Conservation (phyloP, 1,140 invertebrate genomes). For the Batillaria attramentaria region DNA sequence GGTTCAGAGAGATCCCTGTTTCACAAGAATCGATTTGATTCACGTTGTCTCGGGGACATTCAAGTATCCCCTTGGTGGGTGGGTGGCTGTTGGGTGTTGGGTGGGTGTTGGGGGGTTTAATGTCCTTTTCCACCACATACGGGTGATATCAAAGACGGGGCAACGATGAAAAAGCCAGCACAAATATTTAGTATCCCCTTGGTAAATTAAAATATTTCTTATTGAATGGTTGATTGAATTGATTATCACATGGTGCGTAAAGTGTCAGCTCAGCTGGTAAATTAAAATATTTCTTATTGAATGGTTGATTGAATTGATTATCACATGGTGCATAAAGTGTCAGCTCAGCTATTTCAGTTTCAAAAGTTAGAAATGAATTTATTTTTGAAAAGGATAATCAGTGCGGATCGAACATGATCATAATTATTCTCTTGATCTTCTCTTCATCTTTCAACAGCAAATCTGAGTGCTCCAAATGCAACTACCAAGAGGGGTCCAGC, state of each 20-base stretch:
- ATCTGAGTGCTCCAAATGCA: conserved; percentile 2
- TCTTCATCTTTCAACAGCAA: background rate
- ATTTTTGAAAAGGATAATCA: background rate
- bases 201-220: too few species aligned
- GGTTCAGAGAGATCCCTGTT: too few species aligned
- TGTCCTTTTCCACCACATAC: too few species aligned
- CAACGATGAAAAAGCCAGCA: too few species aligned
- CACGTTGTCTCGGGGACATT: background rate
- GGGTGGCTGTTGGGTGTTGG: background rate
- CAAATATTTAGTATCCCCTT: too few species aligned
- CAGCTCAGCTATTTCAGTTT: background rate
- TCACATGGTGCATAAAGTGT: background rate
- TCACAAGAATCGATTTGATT: too few species aligned
- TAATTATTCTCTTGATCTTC: background rate
- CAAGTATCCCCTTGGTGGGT: background rate
- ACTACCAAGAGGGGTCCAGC: conserved; percentile 8
- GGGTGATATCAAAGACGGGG: too few species aligned
- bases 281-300: too few species aligned
- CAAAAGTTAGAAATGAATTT: background rate
- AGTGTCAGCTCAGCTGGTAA: background rate
- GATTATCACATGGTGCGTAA: background rate
- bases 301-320: background rate
- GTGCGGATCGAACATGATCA: background rate
- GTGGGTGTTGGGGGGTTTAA: too few species aligned
- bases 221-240: background rate